These are phyloP conservation scores for Speoplatyrhinus poulsoni DNA, from an alignment of 2,113 vertebrate species.

Conservation along the genomic window DNA sequence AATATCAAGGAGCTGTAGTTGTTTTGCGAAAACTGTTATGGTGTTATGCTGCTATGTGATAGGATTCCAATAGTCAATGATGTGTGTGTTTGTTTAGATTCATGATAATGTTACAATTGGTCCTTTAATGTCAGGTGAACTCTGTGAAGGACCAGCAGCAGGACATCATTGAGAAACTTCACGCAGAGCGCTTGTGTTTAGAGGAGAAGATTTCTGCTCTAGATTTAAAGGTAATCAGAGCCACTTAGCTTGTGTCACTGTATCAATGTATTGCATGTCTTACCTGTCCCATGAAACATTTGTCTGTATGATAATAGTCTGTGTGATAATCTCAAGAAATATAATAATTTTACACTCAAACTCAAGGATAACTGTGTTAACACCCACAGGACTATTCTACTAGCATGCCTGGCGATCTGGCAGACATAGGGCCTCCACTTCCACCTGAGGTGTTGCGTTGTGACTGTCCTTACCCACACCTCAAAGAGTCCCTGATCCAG, in stretches of 20 bases:
- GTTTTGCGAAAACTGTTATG: no score
- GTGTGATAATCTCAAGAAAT: background rate
- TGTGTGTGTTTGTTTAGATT: background rate
- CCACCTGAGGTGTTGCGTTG: constrained; percentile 79
- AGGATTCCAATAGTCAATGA: no score
- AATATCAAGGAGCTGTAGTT: no score
- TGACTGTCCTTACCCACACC: constrained; percentile 82
- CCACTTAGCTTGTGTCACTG: background rate
- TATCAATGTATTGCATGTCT: background rate
- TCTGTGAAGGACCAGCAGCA: constrained; percentile 84
- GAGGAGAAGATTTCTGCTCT: constrained; percentile 75
- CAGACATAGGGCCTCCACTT: constrained; percentile 52
- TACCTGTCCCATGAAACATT: background rate
- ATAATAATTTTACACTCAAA: background rate
- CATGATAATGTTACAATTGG: background rate
- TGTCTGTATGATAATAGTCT: background rate
- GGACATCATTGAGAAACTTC: constrained; percentile 73
- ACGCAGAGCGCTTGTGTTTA: constrained; percentile 69
- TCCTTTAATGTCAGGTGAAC: constrained; percentile 73
- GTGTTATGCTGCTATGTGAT: no score
- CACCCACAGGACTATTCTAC: constrained; percentile 53
- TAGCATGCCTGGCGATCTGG: constrained; percentile 55
- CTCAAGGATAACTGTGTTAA: constrained; percentile 5
- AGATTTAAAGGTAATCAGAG: constrained; percentile 75
- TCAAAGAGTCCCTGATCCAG: constrained; percentile 77